These are phyloP conservation scores for Rotaria macrura DNA, from an alignment of 2,888 invertebrate genomes.

Conservation along the genomic window DNA sequence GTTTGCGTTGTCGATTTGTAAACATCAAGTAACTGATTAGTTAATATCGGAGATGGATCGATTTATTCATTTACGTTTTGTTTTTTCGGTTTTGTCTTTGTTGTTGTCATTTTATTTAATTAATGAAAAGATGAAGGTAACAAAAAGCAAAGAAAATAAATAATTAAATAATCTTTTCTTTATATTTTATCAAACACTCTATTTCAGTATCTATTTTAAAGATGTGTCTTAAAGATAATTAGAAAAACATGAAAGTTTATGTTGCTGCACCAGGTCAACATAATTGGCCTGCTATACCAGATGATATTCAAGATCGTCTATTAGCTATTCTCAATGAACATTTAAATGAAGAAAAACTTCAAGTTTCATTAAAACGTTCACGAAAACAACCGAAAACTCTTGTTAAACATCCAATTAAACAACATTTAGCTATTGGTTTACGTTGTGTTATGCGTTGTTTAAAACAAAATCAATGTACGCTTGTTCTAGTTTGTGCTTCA, in stretches of 20 bases:
- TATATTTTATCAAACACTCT: neutral
- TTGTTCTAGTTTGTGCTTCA: neutral
- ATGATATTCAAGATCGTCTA: slow-evolving; percentile 14
- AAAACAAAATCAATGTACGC: neutral
- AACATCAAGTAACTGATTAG: neutral
- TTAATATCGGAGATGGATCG: neutral
- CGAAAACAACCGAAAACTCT: neutral
- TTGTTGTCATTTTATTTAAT: neutral
- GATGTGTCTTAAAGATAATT: neutral
- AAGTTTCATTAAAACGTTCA: neutral
- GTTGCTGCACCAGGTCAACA: slow-evolving; percentile 9
- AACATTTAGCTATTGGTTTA: slow-evolving; percentile 16
- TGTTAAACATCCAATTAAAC: neutral
- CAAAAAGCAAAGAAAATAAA: neutral
- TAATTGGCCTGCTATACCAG: neutral
- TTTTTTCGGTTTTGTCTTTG: neutral
- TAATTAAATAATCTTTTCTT: neutral
- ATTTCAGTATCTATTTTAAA: neutral
- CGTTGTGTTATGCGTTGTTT: neutral
- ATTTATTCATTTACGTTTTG: neutral
- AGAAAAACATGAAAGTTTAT: neutral
- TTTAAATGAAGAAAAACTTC: neutral
- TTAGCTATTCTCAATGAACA: neutral
- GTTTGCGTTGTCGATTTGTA: neutral
- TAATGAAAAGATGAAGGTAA: neutral